These are phyloP conservation scores for Zootoca vivipara DNA, from an alignment of 2,113 vertebrate species.

Conservation along the genomic window DNA sequence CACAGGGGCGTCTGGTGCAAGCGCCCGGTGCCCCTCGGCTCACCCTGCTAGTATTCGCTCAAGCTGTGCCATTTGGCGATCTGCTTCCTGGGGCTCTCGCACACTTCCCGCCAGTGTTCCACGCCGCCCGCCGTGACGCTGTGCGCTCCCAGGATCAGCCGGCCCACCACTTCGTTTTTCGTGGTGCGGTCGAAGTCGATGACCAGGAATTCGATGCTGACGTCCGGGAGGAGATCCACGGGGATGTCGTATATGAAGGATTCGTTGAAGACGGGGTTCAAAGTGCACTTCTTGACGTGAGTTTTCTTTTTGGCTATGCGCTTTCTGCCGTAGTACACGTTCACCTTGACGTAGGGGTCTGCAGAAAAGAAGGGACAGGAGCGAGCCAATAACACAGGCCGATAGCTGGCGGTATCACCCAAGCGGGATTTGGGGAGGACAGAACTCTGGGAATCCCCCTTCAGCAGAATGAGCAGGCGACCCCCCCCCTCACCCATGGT, in stretches of 20 bases:
- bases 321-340: slow-evolving; percentile 94
- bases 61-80: slow-evolving; percentile 96
- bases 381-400: slow-evolving; percentile 49
- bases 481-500: too few relatives aligned
- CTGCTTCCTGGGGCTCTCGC: slow-evolving; percentile 86
- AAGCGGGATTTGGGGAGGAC: neutral
- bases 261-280: slow-evolving; percentile 96
- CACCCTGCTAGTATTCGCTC: slow-evolving; percentile 77
- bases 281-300: slow-evolving; percentile 96
- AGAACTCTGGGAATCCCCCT: neutral
- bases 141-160: slow-evolving; percentile 88
- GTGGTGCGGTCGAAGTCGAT: slow-evolving; percentile 97
- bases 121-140: slow-evolving; percentile 79
- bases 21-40: neutral
- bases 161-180: slow-evolving; percentile 92
- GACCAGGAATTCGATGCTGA: slow-evolving; percentile 94
- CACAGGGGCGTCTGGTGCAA: neutral
- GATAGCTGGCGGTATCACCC: accelerated
- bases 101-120: slow-evolving; percentile 92
- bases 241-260: slow-evolving; percentile 98
- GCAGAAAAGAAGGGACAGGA: slow-evolving; percentile 20
- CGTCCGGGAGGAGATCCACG: slow-evolving; percentile 86
- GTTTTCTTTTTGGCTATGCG: slow-evolving; percentile 98
- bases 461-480: too few relatives aligned
- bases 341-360: slow-evolving; percentile 98